Percentiles rank a stretch among this genome's conserved stretches.
Evolutionary conservation across 2,797 vertebrate species (phyloP).

Genomic region (Falco biarmicus): DNA sequence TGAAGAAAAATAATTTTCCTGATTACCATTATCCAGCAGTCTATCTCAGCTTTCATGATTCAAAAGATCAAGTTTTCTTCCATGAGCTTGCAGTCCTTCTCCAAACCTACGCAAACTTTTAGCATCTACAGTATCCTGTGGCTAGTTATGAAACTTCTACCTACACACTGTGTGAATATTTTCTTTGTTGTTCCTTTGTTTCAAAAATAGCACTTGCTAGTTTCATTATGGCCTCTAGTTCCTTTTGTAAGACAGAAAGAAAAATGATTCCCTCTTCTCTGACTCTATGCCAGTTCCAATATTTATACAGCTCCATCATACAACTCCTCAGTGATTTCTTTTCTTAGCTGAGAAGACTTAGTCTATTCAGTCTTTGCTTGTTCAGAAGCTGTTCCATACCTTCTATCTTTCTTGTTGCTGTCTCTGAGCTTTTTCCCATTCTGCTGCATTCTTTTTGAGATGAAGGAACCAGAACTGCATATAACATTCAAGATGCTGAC

Average conservation of each 20-base stretch:
- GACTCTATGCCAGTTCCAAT: background rate
- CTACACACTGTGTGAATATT: background rate
- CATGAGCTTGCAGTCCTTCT: background rate
- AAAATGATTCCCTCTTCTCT: background rate
- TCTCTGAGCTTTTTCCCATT: slow-evolving; percentile 2
- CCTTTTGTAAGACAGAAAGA: background rate
- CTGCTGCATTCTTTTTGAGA: background rate
- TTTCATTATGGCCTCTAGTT: background rate
- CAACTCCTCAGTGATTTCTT: background rate
- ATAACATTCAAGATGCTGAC: slow-evolving; percentile 36
- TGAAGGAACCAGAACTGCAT: background rate
- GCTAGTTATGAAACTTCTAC: background rate
- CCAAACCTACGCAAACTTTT: background rate
- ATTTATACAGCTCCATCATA: background rate
- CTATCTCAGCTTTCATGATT: background rate
- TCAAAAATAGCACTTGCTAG: background rate
- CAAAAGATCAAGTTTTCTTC: background rate
- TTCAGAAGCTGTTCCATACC: background rate
- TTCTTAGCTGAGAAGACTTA: background rate
- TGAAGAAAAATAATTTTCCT: background rate
- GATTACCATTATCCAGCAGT: background rate
- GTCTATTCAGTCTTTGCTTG: background rate
- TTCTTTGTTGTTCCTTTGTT: background rate
- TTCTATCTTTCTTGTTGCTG: background rate
- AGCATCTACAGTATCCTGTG: background rate